Evolutionary conservation across 2,888 invertebrate genomes (phyloP).

Genomic region (Conus canariensis): DNA sequence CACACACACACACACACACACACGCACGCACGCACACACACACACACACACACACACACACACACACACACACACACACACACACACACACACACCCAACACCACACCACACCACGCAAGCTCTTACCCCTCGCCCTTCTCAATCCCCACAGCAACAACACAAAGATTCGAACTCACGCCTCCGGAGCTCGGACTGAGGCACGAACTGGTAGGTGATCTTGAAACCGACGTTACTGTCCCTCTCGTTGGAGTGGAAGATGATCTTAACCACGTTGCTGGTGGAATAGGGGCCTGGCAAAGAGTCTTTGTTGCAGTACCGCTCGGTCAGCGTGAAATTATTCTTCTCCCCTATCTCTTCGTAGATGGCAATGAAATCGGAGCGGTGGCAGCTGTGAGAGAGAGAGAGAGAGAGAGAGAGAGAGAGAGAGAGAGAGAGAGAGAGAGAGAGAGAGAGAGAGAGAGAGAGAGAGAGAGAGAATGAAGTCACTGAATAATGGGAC

Average conservation of each 20-base stretch:
- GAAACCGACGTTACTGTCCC: conserved; percentile 92
- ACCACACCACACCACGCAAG: too few relatives aligned
- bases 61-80: too few relatives aligned
- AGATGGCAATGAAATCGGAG: conserved; percentile 69
- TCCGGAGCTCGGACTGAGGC: conserved; percentile 13
- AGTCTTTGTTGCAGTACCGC: conserved; percentile 90
- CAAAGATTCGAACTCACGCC: neutral
- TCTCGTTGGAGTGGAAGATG: conserved; percentile 91
- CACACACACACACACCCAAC: too few relatives aligned
- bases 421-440: neutral
- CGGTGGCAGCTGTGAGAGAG: conserved; percentile 60
- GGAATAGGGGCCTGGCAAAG: conserved; percentile 96
- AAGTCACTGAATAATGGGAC: too few relatives aligned
- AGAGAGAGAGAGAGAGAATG: too few relatives aligned
- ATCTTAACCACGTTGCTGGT: conserved; percentile 93
- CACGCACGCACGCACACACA: too few relatives aligned
- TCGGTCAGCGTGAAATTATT: conserved; percentile 84
- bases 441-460: too few relatives aligned
- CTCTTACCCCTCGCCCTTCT: too few relatives aligned
- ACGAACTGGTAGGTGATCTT: conserved; percentile 97
- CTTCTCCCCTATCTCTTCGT: conserved; percentile 54
- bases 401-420: neutral
- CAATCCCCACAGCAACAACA: too few relatives aligned
- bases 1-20: too few relatives aligned
- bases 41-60: too few relatives aligned